A percentile compares a stretch with the other conserved stretches of the same genome.
These are phyloP conservation scores for Megalonaias nervosa DNA, from an alignment of 1,140 invertebrate genomes.

Conservation along the genomic window DNA sequence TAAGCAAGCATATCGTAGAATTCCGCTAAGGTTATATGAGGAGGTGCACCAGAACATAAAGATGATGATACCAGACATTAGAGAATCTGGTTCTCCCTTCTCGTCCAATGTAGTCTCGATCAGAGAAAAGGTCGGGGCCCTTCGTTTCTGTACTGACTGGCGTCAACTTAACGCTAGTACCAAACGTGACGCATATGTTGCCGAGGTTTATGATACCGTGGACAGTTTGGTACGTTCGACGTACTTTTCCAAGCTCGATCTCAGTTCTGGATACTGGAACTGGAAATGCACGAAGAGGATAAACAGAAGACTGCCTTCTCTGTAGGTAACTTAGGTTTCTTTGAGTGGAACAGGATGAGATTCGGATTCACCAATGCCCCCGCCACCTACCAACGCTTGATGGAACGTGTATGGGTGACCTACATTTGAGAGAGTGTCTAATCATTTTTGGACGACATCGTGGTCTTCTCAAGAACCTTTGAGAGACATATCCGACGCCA, in stretches of 20 bases:
- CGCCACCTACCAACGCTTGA: too few relatives aligned
- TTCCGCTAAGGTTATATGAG: conserved; percentile 23
- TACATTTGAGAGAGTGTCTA: too few relatives aligned
- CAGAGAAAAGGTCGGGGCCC: conserved; percentile 9
- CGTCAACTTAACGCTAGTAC: conserved; percentile 2
- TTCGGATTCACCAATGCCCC: background rate
- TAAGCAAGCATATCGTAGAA: conserved; percentile 18
- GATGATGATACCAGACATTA: conserved; percentile 16
- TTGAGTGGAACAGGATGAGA: background rate
- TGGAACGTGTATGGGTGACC: too few relatives aligned
- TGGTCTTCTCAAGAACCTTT: conserved; percentile 27
- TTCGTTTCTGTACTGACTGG: conserved; percentile 21
- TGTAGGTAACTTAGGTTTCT: conserved; percentile 1
- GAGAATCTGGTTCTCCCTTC: conserved; percentile 7
- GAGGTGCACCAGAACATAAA: conserved; percentile 11
- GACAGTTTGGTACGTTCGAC: conserved; percentile 50
- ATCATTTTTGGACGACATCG: conserved; percentile 36
- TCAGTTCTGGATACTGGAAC: conserved; percentile 66
- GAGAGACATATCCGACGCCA: conserved; percentile 33
- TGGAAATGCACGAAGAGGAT: conserved; percentile 20
- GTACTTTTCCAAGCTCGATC: conserved; percentile 52
- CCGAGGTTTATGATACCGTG: conserved; percentile 15
- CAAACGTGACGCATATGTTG: background rate
- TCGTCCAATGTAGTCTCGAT: conserved; percentile 15
- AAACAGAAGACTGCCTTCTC: conserved; percentile 4